phyloP scores from a whole-genome alignment of 1,140 invertebrate species.

The Drosophila bocki region DNA sequence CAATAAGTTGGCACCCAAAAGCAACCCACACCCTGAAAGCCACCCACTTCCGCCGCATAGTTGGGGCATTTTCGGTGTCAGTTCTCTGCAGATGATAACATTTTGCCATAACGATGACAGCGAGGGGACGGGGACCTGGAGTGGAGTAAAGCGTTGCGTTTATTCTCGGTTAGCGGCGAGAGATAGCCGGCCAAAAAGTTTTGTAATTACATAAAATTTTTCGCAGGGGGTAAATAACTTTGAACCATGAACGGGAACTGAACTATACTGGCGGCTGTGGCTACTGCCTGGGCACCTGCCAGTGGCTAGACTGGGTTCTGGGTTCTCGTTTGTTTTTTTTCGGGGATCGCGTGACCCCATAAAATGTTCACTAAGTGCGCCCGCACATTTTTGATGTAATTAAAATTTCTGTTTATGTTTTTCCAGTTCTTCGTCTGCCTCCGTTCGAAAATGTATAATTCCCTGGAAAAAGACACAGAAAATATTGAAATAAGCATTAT shows the following conservation, averaged over 20 bases:
- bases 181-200: conserved; percentile 71
- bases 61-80: conserved; percentile 59
- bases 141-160: conserved; percentile 41
- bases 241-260: conserved; percentile 61
- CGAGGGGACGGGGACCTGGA: background rate
- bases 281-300: conserved; percentile 70
- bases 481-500: conserved; percentile 74
- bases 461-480: conserved; percentile 58
- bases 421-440: conserved; percentile 13
- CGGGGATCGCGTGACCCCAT: conserved; percentile 67
- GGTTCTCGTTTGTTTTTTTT: background rate
- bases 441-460: conserved; percentile 46
- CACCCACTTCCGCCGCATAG: conserved; percentile 41
- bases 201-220: conserved; percentile 82
- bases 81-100: conserved; percentile 72
- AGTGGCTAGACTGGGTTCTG: conserved; percentile 28
- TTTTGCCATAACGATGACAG: conserved; percentile 80
- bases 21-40: conserved; percentile 8
- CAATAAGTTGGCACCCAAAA: conserved; percentile 70
- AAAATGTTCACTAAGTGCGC: conserved; percentile 79
- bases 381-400: conserved; percentile 80
- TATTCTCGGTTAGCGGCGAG: conserved; percentile 65
- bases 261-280: conserved; percentile 28
- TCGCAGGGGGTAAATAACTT: conserved; percentile 76
- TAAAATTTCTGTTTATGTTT: conserved; percentile 82